Conservation (phyloP, 2,113 vertebrate species). For the Microtus montanus region DNA sequence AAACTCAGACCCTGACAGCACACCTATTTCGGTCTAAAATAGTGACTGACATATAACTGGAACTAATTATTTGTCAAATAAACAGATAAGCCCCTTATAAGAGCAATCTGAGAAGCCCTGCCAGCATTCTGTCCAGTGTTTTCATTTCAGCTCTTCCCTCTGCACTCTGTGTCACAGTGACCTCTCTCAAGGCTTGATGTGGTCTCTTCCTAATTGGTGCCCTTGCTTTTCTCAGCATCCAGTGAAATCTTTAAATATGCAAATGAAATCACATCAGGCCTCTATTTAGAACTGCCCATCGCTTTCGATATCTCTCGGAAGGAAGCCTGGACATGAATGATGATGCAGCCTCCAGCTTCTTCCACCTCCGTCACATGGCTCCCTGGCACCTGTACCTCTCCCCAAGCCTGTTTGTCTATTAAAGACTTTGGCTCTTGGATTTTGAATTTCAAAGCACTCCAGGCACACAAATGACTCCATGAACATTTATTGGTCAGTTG, state of each 20-base stretch:
- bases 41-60: background rate
- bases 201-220: constrained; percentile 28
- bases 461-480: background rate
- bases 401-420: background rate
- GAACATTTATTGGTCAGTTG: background rate
- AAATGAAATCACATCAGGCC: constrained; percentile 35
- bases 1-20: background rate
- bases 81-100: background rate
- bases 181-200: background rate
- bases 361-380: accelerated
- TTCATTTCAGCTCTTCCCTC: background rate
- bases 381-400: background rate
- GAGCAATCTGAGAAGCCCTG: background rate
- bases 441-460: background rate
- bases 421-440: background rate
- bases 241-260: constrained; percentile 27
- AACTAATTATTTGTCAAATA: constrained; percentile 11
- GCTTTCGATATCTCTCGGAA: background rate
- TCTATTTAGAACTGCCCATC: constrained; percentile 11
- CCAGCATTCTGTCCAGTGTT: constrained; percentile 13
- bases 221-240: constrained; percentile 32
- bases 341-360: background rate
- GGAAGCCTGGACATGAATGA: background rate
- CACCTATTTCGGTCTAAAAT: constrained; percentile 1
- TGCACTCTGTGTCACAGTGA: background rate